Evolutionary conservation across 2,113 vertebrate species (phyloP), one percentile per base, ranked within the genome.

Genomic region (Sisor rabdophorus): DNA sequence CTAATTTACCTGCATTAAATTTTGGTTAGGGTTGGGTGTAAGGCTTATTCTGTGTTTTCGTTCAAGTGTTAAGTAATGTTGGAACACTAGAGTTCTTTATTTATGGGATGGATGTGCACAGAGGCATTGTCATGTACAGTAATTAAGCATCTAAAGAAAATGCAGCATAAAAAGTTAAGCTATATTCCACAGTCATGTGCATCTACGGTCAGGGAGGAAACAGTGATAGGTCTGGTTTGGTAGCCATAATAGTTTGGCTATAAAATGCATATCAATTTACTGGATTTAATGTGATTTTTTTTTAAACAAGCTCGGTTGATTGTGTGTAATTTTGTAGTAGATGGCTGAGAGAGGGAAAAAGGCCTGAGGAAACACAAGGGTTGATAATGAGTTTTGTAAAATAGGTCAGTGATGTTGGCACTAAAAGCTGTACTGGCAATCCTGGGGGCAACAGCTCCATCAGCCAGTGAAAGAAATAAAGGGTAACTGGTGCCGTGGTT

Each of bases 321-420:
- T 26, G 11, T 52, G 9, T 28, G 47, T 28, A 20, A 52, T 30
- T 50, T 68, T 68, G n/a, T 19, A 17, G 24, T 22, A 50, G 16
- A 68, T 19, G 44, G n/a, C 11, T 40, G 40, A 22, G 36, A 4
- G 10, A 26, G 32, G 48, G 48, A 19, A 47, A 47, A 17, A 24
- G 10, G 17, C n/a, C 40, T 0, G 8, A 26, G 20, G 36, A 47
- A 72, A 36, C 22, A 59, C 47, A 47, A 28, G 48, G 36, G 54
- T 59, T 64, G 68, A 58, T 64, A 78, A 52, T 75, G 63, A 58
- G 53, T 56, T 36, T 75, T 58, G 30, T 67, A 78, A 82, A 82
- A 73, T 79, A 60, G 81, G 81, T 76, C 80, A 79, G 73, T 73
- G 74, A 70, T 71, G 67, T 72, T 79, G 72, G 76, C 71, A 81